A percentile compares a stretch with the other conserved stretches of the same genome.
Evolutionary conservation across 1,140 invertebrate species (phyloP).

Genomic region (Trachymyrmex cornetzi): DNA sequence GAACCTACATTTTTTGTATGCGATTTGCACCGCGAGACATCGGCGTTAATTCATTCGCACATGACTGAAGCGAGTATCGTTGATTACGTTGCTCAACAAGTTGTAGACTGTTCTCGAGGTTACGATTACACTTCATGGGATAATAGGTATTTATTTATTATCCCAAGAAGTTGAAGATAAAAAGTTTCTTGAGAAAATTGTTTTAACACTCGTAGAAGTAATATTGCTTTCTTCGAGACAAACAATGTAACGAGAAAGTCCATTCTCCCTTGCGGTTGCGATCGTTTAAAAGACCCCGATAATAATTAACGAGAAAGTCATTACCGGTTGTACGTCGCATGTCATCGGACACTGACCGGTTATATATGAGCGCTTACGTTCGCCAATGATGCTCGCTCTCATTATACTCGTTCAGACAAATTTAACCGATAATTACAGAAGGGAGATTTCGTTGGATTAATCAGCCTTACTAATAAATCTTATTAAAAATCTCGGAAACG

Average conservation of each 20-base stretch:
- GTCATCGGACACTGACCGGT: conserved; percentile 35
- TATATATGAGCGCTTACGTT: background rate
- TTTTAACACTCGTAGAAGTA: background rate
- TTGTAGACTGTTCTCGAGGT: background rate
- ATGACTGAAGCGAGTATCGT: background rate
- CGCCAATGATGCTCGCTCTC: background rate
- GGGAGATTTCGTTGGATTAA: background rate
- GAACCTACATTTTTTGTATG: conserved; percentile 16
- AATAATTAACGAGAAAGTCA: conserved; percentile 62
- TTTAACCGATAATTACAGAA: background rate
- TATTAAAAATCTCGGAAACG: background rate
- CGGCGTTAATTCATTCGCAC: background rate
- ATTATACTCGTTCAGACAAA: background rate
- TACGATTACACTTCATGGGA: background rate
- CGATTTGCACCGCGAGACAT: conserved; percentile 13
- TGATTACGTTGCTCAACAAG: background rate
- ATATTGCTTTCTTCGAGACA: background rate
- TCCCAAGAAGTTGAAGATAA: background rate
- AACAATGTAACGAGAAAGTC: conserved; percentile 40
- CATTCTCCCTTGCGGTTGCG: conserved; percentile 23
- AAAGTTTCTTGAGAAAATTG: background rate
- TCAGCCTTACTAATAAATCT: background rate
- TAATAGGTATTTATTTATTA: background rate
- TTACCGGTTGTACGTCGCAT: conserved; percentile 38
- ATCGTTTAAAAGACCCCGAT: conserved; percentile 19